These are phyloP conservation scores for Lanius collurio DNA, from an alignment of 2,113 vertebrate genomes.

Conservation along the genomic window DNA sequence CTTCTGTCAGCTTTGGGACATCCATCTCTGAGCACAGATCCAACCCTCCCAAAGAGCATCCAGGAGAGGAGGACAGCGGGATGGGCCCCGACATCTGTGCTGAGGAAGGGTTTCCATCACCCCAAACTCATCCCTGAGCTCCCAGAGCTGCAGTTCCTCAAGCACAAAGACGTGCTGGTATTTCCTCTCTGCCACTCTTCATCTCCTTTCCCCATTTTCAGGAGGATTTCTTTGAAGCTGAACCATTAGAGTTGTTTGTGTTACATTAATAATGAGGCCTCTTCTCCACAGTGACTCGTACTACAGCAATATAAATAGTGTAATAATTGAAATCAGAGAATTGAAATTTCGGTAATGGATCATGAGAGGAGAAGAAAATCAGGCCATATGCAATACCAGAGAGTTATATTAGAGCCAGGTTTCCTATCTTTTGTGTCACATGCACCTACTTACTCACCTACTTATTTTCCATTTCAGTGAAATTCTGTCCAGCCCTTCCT, in stretches of 20 bases:
- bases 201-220: not conserved
- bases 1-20: not conserved
- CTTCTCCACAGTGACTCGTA: not conserved
- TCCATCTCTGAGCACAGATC: rapidly evolving
- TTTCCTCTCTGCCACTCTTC: slow-evolving; percentile 4
- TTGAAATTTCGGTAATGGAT: not conserved
- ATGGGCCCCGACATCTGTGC: rapidly evolving
- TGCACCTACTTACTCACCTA: slow-evolving; percentile 47
- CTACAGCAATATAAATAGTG: not conserved
- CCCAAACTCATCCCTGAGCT: not conserved
- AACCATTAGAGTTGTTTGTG: not conserved
- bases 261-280: slow-evolving; percentile 13
- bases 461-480: slow-evolving; percentile 49
- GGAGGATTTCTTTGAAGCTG: not conserved
- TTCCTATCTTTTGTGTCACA: slow-evolving; percentile 47
- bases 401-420: slow-evolving; percentile 23
- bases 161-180: rapidly evolving
- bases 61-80: rapidly evolving
- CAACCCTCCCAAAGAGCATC: not conserved
- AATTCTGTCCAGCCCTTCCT: slow-evolving; percentile 15
- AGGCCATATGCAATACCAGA: slow-evolving; percentile 32
- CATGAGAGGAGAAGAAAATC: slow-evolving; percentile 25
- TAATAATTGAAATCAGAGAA: slow-evolving; percentile 62
- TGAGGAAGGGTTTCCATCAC: not conserved
- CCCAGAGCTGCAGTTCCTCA: not conserved